A percentile compares a stretch with the other conserved stretches of the same genome.
Evolutionary conservation across 2,113 vertebrate genomes (phyloP).

Genomic region (Vicugna pacos): DNA sequence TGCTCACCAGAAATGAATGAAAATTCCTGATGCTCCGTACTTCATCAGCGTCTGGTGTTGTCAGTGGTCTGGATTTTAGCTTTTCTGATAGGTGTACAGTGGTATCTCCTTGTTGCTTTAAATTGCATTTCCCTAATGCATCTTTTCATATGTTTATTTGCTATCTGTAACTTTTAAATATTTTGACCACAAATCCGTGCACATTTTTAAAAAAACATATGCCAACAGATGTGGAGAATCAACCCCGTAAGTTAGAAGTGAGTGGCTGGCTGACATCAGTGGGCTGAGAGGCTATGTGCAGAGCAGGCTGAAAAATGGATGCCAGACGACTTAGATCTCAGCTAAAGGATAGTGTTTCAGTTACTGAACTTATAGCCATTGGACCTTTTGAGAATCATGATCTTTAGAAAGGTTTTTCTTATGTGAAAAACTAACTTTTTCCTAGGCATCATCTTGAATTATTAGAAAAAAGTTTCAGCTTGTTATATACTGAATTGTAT

Average conservation of each 20-base stretch:
- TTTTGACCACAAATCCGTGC: not conserved
- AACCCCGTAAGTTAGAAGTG: not conserved
- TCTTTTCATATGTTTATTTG: not conserved
- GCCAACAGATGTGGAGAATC: too few relatives aligned
- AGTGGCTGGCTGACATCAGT: too few relatives aligned
- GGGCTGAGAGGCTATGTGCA: not conserved
- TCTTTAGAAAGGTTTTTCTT: constrained; percentile 88
- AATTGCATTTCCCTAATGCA: not conserved
- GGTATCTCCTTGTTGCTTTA: not conserved
- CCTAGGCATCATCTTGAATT: not conserved
- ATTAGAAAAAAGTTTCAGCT: not conserved
- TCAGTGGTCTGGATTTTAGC: not conserved
- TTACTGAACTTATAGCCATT: constrained; percentile 89
- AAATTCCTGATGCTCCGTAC: not conserved
- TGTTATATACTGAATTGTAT: not conserved
- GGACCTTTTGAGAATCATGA: constrained; percentile 92
- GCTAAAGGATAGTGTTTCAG: constrained; percentile 92
- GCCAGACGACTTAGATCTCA: constrained; percentile 91
- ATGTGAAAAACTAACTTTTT: not conserved
- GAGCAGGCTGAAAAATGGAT: constrained; percentile 80
- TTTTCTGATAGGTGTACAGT: not conserved
- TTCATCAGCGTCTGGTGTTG: not conserved
- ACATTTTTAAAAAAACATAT: not conserved
- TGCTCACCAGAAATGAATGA: not conserved
- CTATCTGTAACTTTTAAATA: not conserved